Evolutionary conservation across 2,888 invertebrate species (phyloP).

Genomic region (Tetramorium bicarinatum): DNA sequence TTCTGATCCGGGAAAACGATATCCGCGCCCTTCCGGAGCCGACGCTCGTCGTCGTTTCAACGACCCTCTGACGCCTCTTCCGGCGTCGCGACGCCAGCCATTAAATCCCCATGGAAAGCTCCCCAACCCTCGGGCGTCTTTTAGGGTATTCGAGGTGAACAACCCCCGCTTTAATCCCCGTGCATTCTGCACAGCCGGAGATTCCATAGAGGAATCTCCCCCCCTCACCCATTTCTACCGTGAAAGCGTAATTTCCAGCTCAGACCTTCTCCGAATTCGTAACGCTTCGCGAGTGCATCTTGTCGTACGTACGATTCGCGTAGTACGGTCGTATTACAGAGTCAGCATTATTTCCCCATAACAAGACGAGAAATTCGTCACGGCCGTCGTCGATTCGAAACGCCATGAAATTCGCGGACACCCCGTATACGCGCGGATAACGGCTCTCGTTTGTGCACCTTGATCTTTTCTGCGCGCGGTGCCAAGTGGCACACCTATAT

Average conservation of each 20-base stretch:
- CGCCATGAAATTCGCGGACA: slow-evolving; percentile 42
- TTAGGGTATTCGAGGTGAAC: slow-evolving; percentile 52
- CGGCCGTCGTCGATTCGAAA: background rate
- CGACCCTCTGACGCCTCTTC: slow-evolving; percentile 64
- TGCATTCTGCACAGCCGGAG: slow-evolving; percentile 35
- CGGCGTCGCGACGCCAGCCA: slow-evolving; percentile 63
- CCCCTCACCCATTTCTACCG: background rate
- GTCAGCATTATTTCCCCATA: background rate
- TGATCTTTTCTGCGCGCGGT: slow-evolving; percentile 70
- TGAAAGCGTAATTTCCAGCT: slow-evolving; percentile 46
- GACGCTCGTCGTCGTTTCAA: slow-evolving; percentile 43
- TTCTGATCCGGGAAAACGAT: slow-evolving; percentile 56
- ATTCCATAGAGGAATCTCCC: slow-evolving; percentile 51
- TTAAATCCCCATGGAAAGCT: slow-evolving; percentile 57
- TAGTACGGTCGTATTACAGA: background rate
- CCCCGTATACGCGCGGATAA: slow-evolving; percentile 55
- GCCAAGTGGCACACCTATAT: slow-evolving; percentile 82
- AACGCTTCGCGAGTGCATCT: slow-evolving; percentile 12
- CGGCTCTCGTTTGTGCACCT: slow-evolving; percentile 66
- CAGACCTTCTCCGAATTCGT: slow-evolving; percentile 33
- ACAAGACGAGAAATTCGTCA: background rate
- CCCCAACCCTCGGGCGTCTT: background rate
- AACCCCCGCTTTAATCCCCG: slow-evolving; percentile 45
- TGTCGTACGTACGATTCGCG: background rate
- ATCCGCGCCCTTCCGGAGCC: slow-evolving; percentile 61